Evolutionary conservation across 1,140 invertebrate genomes (phyloP).

Genomic region (Tenebrio molitor): DNA sequence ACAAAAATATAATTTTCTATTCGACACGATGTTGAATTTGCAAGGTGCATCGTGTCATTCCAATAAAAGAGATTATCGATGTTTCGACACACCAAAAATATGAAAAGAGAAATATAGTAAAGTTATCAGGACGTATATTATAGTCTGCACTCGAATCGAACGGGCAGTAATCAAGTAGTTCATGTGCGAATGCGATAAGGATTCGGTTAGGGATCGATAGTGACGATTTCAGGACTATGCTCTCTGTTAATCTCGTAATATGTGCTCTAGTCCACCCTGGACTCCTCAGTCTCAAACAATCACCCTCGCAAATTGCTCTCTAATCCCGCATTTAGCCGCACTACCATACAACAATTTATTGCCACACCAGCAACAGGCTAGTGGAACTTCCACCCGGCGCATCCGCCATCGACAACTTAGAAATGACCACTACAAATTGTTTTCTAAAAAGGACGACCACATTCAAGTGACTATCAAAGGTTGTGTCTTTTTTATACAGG

Average conservation of each 20-base stretch:
- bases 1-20: neutral
- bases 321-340: constrained; percentile 39
- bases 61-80: neutral
- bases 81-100: neutral
- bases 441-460: neutral
- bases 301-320: constrained; percentile 42
- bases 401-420: neutral
- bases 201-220: constrained; percentile 47
- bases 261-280: constrained; percentile 30
- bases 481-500: too few species aligned
- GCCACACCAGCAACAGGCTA: constrained; percentile 21
- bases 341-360: constrained; percentile 36
- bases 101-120: neutral
- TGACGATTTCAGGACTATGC: constrained; percentile 44
- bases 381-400: constrained; percentile 1
- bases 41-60: neutral
- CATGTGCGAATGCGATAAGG: constrained; percentile 58
- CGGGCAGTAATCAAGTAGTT: constrained; percentile 50
- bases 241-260: constrained; percentile 44
- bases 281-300: constrained; percentile 34
- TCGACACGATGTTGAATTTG: too few species aligned
- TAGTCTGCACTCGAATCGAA: constrained; percentile 15
- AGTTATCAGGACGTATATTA: constrained; percentile 24
- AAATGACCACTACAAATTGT: constrained; percentile 7
- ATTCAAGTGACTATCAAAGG: too few species aligned